These are phyloP conservation scores for Phymanthus crucifer DNA, from an alignment of 92 coral and sea anemone genomes.

Conservation along the genomic window DNA sequence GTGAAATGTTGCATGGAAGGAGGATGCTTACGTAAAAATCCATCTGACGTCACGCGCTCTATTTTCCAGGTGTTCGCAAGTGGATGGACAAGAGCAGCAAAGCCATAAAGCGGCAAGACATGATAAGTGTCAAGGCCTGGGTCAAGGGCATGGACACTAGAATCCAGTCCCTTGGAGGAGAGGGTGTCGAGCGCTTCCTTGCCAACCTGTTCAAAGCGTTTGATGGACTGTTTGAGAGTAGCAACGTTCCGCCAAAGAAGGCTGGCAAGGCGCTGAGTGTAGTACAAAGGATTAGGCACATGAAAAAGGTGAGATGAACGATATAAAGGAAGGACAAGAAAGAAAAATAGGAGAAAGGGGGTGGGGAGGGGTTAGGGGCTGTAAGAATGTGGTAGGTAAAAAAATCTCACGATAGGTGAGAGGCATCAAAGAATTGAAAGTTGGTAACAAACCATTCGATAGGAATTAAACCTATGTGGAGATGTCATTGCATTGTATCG, in stretches of 20 bases:
- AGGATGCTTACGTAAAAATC: no score
- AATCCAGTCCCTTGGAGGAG: slow-evolving; percentile 90
- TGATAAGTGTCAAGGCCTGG: slow-evolving; percentile 89
- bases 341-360: background rate
- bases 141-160: slow-evolving; percentile 92
- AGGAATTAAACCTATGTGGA: no score
- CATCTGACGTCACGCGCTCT: background rate
- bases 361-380: background rate
- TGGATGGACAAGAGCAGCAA: slow-evolving; percentile 80
- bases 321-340: background rate
- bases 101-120: slow-evolving; percentile 74
- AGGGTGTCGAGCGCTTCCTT: slow-evolving; percentile 90
- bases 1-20: no score
- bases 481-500: no score
- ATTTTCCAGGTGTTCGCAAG: slow-evolving; percentile 72
- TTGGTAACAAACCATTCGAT: no score
- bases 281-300: slow-evolving; percentile 79
- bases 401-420: no score
- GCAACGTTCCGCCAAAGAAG: slow-evolving; percentile 59
- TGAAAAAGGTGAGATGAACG: slow-evolving; percentile 65
- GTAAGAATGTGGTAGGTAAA: background rate
- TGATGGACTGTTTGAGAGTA: slow-evolving; percentile 86
- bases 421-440: no score
- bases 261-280: slow-evolving; percentile 79
- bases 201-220: slow-evolving; percentile 94